Conservation (phyloP, 2,797 vertebrate genomes). For the Phalanger gymnotis region DNA sequence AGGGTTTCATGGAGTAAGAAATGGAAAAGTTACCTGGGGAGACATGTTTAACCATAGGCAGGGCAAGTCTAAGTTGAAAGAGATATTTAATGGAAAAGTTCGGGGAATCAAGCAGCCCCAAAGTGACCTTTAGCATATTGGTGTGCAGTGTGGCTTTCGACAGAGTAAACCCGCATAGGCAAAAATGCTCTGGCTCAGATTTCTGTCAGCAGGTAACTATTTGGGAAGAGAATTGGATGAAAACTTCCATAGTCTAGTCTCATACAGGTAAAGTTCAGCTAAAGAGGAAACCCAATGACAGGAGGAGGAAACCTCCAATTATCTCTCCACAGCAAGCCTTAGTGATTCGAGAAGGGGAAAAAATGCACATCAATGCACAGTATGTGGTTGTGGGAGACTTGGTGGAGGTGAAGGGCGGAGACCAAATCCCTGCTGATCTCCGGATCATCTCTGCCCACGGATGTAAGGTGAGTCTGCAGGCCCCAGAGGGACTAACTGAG, state of each 20-base stretch:
- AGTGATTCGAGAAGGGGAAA: slow-evolving; percentile 94
- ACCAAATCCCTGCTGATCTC: slow-evolving; percentile 92
- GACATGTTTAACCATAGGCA: background rate
- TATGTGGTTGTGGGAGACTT: slow-evolving; percentile 92
- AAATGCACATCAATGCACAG: slow-evolving; percentile 91
- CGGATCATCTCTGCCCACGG: slow-evolving; percentile 90
- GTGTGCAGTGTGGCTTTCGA: background rate
- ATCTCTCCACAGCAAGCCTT: slow-evolving; percentile 89
- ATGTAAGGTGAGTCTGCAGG: slow-evolving; percentile 88
- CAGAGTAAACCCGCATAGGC: background rate
- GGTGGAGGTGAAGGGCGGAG: slow-evolving; percentile 95
- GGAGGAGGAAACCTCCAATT: background rate
- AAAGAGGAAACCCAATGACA: background rate
- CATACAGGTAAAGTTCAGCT: background rate
- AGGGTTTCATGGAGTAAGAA: background rate
- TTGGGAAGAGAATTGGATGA: background rate
- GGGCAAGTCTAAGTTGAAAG: background rate
- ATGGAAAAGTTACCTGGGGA: background rate
- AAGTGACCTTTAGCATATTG: background rate
- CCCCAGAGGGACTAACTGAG: background rate
- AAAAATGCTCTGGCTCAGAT: background rate
- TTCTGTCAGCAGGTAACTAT: background rate
- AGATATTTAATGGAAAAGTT: background rate
- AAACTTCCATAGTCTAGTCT: background rate
- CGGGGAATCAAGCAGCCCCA: background rate